phyloP scores from a whole-genome alignment of 2,113 vertebrate species.

The Balaeniceps rex region DNA sequence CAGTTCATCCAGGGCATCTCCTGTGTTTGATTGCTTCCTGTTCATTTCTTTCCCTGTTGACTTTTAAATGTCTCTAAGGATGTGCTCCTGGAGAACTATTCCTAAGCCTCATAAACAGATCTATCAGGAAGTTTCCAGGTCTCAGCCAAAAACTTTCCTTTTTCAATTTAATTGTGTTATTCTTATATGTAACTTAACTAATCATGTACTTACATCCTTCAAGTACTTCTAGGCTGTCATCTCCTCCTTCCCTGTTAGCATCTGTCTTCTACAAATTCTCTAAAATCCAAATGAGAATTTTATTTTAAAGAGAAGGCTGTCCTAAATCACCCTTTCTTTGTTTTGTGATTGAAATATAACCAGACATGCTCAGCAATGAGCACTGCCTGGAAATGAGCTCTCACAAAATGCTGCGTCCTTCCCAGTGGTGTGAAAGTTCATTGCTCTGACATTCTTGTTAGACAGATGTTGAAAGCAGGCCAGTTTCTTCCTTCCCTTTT shows the following conservation, averaged over 20 bases:
- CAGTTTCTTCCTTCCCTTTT: background rate
- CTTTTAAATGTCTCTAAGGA: background rate
- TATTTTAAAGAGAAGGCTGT: background rate
- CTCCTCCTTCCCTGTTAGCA: background rate
- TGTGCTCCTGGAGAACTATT: background rate
- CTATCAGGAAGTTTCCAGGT: background rate
- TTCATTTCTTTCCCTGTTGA: background rate
- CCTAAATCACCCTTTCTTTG: background rate
- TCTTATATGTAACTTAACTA: background rate
- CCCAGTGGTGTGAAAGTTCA: background rate
- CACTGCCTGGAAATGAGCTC: background rate
- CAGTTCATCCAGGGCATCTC: background rate
- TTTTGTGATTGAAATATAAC: background rate
- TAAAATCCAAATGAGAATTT: background rate
- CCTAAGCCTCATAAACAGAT: background rate
- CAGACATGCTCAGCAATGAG: background rate
- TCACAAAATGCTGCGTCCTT: background rate
- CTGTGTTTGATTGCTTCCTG: slow-evolving; percentile 31
- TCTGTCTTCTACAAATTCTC: background rate
- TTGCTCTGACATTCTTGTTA: background rate
- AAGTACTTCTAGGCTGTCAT: background rate
- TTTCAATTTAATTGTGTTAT: background rate
- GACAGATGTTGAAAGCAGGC: background rate
- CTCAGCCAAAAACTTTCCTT: background rate
- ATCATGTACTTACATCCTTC: background rate